Base-by-base conservation (phyloP, 2,797 vertebrate species). In the Lutjanus argentimaculatus region DNA sequence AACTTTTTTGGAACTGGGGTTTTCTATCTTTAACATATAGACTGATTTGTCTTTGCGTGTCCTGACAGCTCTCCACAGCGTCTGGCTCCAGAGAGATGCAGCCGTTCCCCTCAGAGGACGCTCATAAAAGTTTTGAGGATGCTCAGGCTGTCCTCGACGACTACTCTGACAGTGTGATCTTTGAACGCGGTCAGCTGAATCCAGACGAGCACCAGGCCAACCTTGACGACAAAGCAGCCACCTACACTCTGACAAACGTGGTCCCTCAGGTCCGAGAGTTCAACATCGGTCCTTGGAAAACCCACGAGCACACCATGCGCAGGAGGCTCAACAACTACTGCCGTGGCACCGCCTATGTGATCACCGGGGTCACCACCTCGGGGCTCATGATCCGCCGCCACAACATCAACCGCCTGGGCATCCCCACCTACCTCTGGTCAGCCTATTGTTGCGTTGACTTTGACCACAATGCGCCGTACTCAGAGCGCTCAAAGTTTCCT, bases 261-360 rank as follows among this genome's bases (percentile, higher is more conserved):
- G 94, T 95, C 42, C 94, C 93, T 11, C 93, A 90, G 78, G 83
- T 86, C 16, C 40, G 83, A 22, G 92, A 94, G 82, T 93, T 94
- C 90, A 93, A 86, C 83, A 79, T 89, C 0, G 93, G 93, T 0
- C 72, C 93, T 15, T 95, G 94, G 92, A 92, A 88, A 56, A 5
- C 56, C 6, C 84, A 95, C 2, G 74, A 91, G 56, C 86, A 93
- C 71, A 68, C 51, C 67, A 83, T 94, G 45, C 92, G 94, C 68
- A 89, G 68, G 52, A 78, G 94, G 30, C 93, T 96, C 65, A 95
- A 96, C 88, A 95, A 95, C 88, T 95, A 94, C 87, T 95, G 95
- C 69, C 84, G 89, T 0, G 93, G 95, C 46, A 86, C 80, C 0
- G 91, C 93, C 16, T 92, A 93, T 4, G 9, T 95, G 42, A 77